Percentiles rank a stretch among this genome's conserved stretches.
These are phyloP conservation scores for Pseudonaja textilis DNA, from an alignment of 2,113 vertebrate genomes.

Conservation along the genomic window DNA sequence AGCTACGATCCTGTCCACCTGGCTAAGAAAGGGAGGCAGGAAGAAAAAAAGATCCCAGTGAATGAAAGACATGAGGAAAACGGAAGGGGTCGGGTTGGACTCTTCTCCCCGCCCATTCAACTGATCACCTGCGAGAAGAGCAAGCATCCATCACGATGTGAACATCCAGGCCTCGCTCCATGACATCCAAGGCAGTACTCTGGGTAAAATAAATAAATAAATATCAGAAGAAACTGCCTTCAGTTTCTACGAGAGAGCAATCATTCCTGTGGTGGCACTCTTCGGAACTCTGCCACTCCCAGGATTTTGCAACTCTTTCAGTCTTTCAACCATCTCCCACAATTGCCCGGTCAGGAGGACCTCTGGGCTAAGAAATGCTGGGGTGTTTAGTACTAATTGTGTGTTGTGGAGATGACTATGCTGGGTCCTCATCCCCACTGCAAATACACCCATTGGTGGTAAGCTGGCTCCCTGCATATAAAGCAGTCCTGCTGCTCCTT, in stretches of 20 bases:
- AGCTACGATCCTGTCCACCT: constrained; percentile 86
- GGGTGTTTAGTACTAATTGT: neutral
- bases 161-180: constrained; percentile 83
- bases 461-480: neutral
- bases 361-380: neutral
- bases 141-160: constrained; percentile 88
- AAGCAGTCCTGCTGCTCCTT: neutral
- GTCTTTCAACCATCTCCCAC: neutral
- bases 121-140: constrained; percentile 81
- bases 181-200: constrained; percentile 83
- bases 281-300: neutral
- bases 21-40: constrained; percentile 62
- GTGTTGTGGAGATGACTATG: neutral
- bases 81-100: neutral
- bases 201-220: constrained; percentile 40
- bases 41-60: neutral
- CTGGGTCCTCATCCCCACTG: neutral
- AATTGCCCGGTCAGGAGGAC: neutral
- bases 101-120: neutral
- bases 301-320: neutral
- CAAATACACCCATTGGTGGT: neutral
- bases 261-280: neutral
- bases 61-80: neutral
- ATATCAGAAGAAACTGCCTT: neutral
- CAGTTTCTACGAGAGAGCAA: neutral